Evolutionary conservation across 92 coral and sea anemone species (phyloP).

Genomic region (Porites cylindrica): DNA sequence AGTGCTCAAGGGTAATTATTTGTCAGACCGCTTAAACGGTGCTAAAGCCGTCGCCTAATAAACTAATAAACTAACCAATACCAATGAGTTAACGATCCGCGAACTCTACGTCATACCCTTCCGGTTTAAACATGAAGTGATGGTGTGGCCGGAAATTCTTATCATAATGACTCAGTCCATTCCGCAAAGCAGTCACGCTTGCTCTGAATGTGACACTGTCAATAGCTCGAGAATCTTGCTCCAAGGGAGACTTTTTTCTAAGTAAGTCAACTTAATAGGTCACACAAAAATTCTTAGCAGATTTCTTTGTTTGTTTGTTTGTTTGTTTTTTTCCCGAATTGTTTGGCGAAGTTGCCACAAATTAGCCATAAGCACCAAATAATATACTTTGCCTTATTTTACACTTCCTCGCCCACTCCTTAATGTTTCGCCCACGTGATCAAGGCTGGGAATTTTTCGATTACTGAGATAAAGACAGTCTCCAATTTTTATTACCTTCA

Average conservation of each 20-base stretch:
- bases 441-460: neutral
- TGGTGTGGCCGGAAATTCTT: slow-evolving; percentile 48
- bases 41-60: too few relatives aligned
- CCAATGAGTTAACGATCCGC: too few relatives aligned
- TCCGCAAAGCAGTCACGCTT: slow-evolving; percentile 11
- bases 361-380: neutral
- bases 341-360: neutral
- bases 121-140: neutral
- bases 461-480: neutral
- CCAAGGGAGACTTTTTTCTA: neutral
- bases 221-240: neutral
- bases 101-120: neutral
- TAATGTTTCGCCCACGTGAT: slow-evolving; percentile 9
- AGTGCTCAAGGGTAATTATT: too few relatives aligned
- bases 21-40: too few relatives aligned
- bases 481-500: neutral
- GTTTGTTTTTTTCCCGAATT: neutral
- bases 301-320: neutral
- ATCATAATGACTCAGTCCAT: neutral
- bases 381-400: neutral
- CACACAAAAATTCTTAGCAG: neutral
- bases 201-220: neutral
- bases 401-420: slow-evolving; percentile 6
- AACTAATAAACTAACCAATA: too few relatives aligned
- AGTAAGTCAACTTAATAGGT: neutral